Percentiles rank a stretch among this genome's conserved stretches.
Evolutionary conservation across 2,888 invertebrate genomes (phyloP).

Genomic region (Leptopilina syphax): DNA sequence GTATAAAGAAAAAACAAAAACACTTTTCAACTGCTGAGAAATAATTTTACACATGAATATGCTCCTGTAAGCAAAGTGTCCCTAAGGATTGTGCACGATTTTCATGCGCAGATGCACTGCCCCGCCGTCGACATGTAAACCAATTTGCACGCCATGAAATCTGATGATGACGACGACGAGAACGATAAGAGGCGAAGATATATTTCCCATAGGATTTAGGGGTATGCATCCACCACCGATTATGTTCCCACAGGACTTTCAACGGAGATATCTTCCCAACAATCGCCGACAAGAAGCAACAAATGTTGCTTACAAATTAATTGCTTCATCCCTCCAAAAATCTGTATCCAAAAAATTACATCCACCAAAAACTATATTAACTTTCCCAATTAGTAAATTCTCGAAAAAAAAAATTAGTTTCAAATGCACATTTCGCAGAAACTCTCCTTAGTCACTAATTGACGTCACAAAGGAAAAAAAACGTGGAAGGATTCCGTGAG

Average conservation of each 20-base stretch:
- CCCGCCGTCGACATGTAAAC: constrained; percentile 67
- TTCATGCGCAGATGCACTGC: constrained; percentile 35
- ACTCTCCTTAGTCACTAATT: too few relatives aligned
- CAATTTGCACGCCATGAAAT: constrained; percentile 75
- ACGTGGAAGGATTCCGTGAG: background rate
- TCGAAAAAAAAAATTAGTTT: too few relatives aligned
- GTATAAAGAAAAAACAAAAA: background rate
- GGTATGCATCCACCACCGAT: constrained; percentile 53
- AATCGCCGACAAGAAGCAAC: too few relatives aligned
- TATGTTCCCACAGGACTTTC: constrained; percentile 70
- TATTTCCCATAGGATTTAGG: constrained; percentile 76
- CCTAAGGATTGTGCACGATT: background rate
- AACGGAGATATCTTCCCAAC: constrained; percentile 26
- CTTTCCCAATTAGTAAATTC: too few relatives aligned
- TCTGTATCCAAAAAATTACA: too few relatives aligned
- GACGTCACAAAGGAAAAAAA: too few relatives aligned
- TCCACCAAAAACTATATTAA: too few relatives aligned
- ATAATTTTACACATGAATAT: constrained; percentile 12
- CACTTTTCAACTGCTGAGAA: background rate
- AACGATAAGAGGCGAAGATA: constrained; percentile 69
- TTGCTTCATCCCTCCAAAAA: too few relatives aligned
- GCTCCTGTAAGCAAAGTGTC: background rate
- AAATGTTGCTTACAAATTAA: too few relatives aligned
- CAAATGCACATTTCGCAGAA: too few relatives aligned
- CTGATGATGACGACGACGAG: constrained; percentile 61